Conservation (phyloP, 2,888 invertebrate genomes). For the Phalera bucephala region DNA sequence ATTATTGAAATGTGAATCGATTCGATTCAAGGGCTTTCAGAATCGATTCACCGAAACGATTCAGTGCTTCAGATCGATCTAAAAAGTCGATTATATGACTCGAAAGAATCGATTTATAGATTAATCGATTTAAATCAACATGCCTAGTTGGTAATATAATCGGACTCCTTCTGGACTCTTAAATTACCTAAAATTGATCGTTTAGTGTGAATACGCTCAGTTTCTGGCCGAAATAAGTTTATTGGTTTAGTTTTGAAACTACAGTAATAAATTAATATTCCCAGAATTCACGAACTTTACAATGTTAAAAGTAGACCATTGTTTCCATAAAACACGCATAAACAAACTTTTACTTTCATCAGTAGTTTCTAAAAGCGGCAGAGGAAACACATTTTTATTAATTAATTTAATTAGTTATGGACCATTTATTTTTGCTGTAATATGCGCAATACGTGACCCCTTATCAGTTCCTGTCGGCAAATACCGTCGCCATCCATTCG, state of each 20-base stretch:
- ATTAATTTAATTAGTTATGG: conserved; percentile 7
- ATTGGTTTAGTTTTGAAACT: background rate
- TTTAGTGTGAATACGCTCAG: too few species aligned
- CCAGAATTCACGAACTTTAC: conserved; percentile 14
- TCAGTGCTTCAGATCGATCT: too few species aligned
- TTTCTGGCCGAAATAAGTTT: too few species aligned
- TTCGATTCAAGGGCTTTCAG: too few species aligned
- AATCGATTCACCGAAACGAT: too few species aligned
- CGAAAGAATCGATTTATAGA: too few species aligned
- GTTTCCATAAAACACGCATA: conserved; percentile 21
- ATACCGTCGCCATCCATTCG: background rate
- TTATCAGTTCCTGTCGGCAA: conserved; percentile 29
- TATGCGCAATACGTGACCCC: conserved; percentile 20
- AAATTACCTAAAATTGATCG: too few species aligned
- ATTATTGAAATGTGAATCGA: too few species aligned
- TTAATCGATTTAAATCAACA: too few species aligned
- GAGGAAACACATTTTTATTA: background rate
- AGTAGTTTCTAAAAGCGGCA: background rate
- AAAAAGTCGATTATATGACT: too few species aligned
- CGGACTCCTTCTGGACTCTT: too few species aligned
- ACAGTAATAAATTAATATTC: conserved; percentile 3
- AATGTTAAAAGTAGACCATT: conserved; percentile 22
- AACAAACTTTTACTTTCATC: background rate
- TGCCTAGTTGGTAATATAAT: too few species aligned
- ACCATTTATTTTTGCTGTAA: conserved; percentile 18